Evolutionary conservation across 2,797 vertebrate genomes (phyloP), one percentile per base, ranked within the genome.

Genomic region (Phyllotis vaccarum): DNA sequence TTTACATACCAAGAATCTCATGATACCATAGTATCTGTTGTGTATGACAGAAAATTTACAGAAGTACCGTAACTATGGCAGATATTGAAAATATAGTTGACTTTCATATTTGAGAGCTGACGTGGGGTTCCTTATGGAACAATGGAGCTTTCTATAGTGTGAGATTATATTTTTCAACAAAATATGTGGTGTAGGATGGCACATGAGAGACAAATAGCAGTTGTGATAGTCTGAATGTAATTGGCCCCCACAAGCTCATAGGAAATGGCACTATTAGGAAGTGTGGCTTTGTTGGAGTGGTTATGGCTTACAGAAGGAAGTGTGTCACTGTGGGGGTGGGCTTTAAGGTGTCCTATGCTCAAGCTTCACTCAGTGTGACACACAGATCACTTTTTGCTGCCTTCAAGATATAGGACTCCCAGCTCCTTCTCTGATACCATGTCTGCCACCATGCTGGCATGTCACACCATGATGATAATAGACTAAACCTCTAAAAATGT

Each of bases 71-170:
- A n/a, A 76, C 58, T 24, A 81, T 54, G 64, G 31, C 14, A 93
- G 22, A 14, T 29, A 85, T 93, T 75, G 60, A 29, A 95, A 81
- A 64, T 68, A 43, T 46, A 22, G 37, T 75, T 56, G 52, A 89
- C 60, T 89, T 43, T 93, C 17, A 81, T 12, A 89, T 95, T 58
- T 93, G 66, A 56, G 37, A 49, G 12, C 16, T 70, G 78, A 81
- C 2, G 43, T 76, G 80, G 5, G 46, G 88, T 91, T 86, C 52
- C 62, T 78, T 54, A 76, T 27, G 12, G 37, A 86, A 89, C 2
- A 93, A 85, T 31, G 2, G 31, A 56, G 70, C 46, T 75, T 93
- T 74, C 74, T 70, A 75, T 76, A 80, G 72, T 89, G 75, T 82
- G 76, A 90, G 58, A 80, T 1, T 24, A 7, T 34, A 52, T 2